These are phyloP conservation scores for Herpetotheres cachinnans DNA, from an alignment of 2,113 vertebrate species.

Conservation along the genomic window DNA sequence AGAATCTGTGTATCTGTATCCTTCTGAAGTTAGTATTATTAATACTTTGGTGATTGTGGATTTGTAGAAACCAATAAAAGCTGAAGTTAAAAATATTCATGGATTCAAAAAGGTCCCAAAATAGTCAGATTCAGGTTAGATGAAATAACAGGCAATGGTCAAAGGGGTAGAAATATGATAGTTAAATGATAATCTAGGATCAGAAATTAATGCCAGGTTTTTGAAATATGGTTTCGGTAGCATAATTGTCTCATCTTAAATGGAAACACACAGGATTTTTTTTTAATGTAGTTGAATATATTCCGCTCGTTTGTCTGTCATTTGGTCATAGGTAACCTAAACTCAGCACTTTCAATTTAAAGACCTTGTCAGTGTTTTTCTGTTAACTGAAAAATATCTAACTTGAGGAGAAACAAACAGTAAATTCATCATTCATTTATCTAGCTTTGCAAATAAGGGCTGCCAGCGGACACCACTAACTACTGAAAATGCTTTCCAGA, in stretches of 20 bases:
- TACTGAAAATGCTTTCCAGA: background rate
- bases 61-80: background rate
- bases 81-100: background rate
- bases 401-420: background rate
- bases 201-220: background rate
- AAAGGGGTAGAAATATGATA: background rate
- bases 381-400: background rate
- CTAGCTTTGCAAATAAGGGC: background rate
- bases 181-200: background rate
- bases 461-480: background rate
- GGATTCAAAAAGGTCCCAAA: background rate
- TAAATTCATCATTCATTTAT: background rate
- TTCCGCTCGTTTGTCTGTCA: background rate
- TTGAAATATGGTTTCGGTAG: background rate
- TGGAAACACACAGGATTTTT: background rate
- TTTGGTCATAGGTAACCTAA: background rate
- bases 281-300: background rate
- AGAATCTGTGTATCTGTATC: background rate
- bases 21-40: background rate
- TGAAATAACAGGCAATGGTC: background rate
- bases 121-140: background rate
- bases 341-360: background rate
- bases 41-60: background rate
- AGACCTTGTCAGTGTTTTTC: background rate
- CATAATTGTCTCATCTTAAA: conserved; percentile 5